Evolutionary conservation across 2,797 vertebrate species (phyloP).

Genomic region (Lemur catta): DNA sequence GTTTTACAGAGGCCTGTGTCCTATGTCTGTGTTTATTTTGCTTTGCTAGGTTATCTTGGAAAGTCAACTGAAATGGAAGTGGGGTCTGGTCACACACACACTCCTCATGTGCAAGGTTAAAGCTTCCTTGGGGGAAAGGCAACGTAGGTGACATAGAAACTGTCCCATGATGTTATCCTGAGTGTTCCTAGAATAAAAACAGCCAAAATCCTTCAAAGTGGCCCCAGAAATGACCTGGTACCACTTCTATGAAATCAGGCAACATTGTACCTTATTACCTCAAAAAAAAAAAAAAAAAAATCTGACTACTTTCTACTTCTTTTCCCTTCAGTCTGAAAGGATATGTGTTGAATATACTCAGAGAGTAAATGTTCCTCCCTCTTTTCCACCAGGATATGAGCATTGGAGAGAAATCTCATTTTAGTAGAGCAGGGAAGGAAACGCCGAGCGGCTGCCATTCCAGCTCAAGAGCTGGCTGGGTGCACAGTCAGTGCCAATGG

Average conservation of each 20-base stretch:
- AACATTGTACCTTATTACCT: neutral
- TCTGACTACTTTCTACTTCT: neutral
- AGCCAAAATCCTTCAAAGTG: neutral
- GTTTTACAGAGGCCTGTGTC: neutral
- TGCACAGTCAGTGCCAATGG: fast-evolving
- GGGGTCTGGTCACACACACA: neutral
- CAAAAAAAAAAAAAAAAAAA: neutral
- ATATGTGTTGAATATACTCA: neutral
- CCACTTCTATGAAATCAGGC: neutral
- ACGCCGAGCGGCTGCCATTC: neutral
- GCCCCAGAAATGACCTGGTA: neutral
- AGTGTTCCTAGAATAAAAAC: neutral
- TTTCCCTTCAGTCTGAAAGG: neutral
- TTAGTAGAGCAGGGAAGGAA: neutral
- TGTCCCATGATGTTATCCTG: neutral
- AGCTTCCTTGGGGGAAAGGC: neutral
- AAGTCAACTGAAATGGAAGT: neutral
- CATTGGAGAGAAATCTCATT: neutral
- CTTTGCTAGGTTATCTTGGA: slow-evolving; percentile 2
- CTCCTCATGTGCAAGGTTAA: neutral
- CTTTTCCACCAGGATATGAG: neutral
- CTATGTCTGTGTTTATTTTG: neutral
- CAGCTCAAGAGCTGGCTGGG: neutral
- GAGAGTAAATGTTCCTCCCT: neutral
- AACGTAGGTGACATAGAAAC: neutral